Evolutionary conservation across 2,113 vertebrate species (phyloP).

Genomic region (Salminus brasiliensis): DNA sequence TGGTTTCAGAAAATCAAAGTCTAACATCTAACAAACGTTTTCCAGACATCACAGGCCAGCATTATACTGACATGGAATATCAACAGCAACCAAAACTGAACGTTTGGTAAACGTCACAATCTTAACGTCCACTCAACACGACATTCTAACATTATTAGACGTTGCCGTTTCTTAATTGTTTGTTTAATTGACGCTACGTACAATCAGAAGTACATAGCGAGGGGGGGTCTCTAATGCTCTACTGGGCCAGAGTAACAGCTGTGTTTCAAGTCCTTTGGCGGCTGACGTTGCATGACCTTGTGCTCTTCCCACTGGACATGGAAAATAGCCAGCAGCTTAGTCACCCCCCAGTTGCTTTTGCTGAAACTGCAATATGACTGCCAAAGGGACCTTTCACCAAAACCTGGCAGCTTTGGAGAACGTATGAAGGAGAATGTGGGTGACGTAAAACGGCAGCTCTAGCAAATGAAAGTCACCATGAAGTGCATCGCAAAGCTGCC

Average conservation of each 20-base stretch:
- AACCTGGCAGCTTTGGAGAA: neutral
- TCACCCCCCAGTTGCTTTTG: neutral
- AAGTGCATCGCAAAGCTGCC: no score
- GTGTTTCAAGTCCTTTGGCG: neutral
- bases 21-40: no score
- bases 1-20: no score
- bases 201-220: no score
- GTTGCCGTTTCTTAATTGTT: no score
- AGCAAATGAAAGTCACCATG: neutral
- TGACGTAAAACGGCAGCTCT: neutral
- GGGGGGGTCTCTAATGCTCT: neutral
- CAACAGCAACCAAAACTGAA: no score
- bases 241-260: neutral
- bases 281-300: neutral
- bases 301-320: neutral
- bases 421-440: neutral
- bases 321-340: neutral
- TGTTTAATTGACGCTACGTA: no score
- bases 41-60: no score
- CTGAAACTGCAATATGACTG: neutral
- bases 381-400: neutral
- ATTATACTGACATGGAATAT: no score
- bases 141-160: no score
- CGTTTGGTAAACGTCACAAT: no score
- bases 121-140: no score